Evolutionary conservation across 1,140 invertebrate species (phyloP).

Genomic region (Lucilia sericata): DNA sequence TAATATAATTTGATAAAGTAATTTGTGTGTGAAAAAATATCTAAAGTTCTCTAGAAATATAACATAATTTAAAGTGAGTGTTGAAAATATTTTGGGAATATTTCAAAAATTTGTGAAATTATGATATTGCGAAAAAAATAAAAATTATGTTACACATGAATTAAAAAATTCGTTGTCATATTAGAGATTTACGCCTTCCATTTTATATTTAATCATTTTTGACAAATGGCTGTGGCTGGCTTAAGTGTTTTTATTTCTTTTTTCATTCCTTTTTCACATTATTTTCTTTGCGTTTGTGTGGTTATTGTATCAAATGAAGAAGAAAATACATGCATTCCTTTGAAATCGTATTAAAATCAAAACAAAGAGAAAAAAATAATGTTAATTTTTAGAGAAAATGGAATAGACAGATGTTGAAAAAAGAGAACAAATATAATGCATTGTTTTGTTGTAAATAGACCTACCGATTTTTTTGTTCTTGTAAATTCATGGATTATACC

Average conservation of each 20-base stretch:
- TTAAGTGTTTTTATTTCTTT: conserved; percentile 16
- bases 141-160: neutral
- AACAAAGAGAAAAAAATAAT: neutral
- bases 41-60: neutral
- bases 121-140: neutral
- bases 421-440: neutral
- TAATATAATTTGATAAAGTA: neutral
- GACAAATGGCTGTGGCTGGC: conserved; percentile 18
- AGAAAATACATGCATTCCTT: neutral
- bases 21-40: neutral
- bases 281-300: neutral
- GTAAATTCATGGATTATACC: neutral
- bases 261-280: neutral
- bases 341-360: neutral
- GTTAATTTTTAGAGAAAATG: neutral
- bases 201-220: conserved; percentile 5
- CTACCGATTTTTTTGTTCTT: neutral
- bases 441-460: neutral
- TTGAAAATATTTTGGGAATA: neutral
- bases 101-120: conserved; percentile 3
- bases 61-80: neutral
- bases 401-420: neutral
- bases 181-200: neutral
- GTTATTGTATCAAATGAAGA: neutral
- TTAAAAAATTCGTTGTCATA: neutral